These are phyloP conservation scores for Brotula barbata DNA, from an alignment of 2,797 vertebrate genomes.

Conservation along the genomic window DNA sequence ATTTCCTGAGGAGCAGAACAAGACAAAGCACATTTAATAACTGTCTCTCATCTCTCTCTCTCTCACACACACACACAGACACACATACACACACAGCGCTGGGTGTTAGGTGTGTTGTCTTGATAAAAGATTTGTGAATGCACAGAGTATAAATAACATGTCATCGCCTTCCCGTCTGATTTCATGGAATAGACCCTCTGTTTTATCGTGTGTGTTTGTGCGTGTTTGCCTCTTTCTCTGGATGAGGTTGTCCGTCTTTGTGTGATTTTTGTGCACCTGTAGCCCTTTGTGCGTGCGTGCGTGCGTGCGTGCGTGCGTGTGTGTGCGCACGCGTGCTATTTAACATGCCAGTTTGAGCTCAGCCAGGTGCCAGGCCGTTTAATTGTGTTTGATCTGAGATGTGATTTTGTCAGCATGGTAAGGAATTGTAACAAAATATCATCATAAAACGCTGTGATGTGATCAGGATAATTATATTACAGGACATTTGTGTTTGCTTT, in stretches of 20 bases:
- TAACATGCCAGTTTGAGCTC: slow-evolving; percentile 17
- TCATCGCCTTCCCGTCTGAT: slow-evolving; percentile 61
- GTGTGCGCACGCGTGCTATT: slow-evolving; percentile 10
- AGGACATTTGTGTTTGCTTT: slow-evolving; percentile 64
- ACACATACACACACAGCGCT: slow-evolving; percentile 12
- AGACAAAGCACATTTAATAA: slow-evolving; percentile 72
- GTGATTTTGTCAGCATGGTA: slow-evolving; percentile 63
- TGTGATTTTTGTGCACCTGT: slow-evolving; percentile 6
- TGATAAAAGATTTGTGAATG: slow-evolving; percentile 51
- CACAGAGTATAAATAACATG: slow-evolving; percentile 59
- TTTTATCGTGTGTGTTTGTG: slow-evolving; percentile 4
- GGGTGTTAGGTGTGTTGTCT: slow-evolving; percentile 35
- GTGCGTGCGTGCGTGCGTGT: slow-evolving; percentile 4
- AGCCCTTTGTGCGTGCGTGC: neutral
- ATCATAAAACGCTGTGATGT: slow-evolving; percentile 67
- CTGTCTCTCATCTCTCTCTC: slow-evolving; percentile 47
- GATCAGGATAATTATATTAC: slow-evolving; percentile 69
- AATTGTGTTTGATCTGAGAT: slow-evolving; percentile 67
- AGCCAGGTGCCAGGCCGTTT: slow-evolving; percentile 57
- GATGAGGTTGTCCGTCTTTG: neutral
- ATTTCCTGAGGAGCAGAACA: slow-evolving; percentile 69
- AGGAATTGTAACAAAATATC: slow-evolving; percentile 55
- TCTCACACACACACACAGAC: slow-evolving; percentile 13
- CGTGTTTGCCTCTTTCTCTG: neutral
- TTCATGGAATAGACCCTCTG: slow-evolving; percentile 48